A percentile compares a stretch with the other conserved stretches of the same genome.
Conservation (phyloP, 64 coral and sea anemone genomes). For the Catalaphyllia jardinei region DNA sequence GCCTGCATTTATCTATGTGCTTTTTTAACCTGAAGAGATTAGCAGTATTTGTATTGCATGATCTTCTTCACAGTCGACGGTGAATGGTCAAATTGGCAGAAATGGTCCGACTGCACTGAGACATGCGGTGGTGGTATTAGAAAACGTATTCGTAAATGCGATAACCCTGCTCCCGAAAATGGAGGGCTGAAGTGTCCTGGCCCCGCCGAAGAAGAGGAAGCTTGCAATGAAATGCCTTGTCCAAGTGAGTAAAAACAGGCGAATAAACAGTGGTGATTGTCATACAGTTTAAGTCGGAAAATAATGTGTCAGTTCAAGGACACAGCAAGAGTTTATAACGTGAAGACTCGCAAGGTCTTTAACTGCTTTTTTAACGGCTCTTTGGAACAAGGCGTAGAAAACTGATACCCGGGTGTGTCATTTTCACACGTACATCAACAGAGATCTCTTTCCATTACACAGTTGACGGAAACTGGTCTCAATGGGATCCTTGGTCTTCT, state of each 20-base stretch:
- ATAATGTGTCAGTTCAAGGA: no score
- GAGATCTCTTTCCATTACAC: background rate
- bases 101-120: constrained; percentile 39
- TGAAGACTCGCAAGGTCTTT: no score
- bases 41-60: no score
- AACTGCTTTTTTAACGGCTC: no score
- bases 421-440: background rate
- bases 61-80: constrained; percentile 37
- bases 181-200: constrained; percentile 58
- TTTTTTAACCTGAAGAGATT: no score
- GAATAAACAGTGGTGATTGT: background rate
- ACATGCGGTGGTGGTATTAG: constrained; percentile 21
- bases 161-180: constrained; percentile 44
- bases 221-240: constrained; percentile 24
- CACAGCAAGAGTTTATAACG: no score
- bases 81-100: constrained; percentile 40
- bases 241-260: background rate
- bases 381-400: no score
- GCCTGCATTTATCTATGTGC: no score
- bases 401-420: no score
- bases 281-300: no score
- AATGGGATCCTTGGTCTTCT: background rate
- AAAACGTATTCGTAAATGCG: constrained; percentile 37
- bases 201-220: background rate
- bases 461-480: constrained; percentile 5